Percentiles rank a stretch among this genome's conserved stretches.
These are phyloP conservation scores for Pseudopipra pipra DNA, from an alignment of 2,113 vertebrate genomes.

Conservation along the genomic window DNA sequence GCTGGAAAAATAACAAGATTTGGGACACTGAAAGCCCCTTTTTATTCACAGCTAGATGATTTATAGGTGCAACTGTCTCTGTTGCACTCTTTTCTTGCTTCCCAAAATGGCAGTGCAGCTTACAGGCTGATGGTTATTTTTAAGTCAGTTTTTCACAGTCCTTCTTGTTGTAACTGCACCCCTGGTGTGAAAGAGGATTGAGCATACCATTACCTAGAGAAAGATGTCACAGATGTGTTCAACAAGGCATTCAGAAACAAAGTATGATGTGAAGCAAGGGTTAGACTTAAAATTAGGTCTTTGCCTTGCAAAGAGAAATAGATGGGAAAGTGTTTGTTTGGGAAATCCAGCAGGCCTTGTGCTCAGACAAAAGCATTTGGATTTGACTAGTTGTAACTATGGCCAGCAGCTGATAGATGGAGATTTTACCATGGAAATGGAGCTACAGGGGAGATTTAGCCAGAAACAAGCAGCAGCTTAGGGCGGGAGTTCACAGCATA, in stretches of 20 bases:
- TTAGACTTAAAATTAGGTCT: background rate
- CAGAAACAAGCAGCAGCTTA: background rate
- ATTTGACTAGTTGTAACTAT: background rate
- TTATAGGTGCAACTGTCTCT: background rate
- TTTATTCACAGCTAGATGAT: background rate
- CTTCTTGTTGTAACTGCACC: background rate
- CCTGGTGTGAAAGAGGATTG: rapidly evolving
- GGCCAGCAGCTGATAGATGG: background rate
- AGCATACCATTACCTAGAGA: background rate
- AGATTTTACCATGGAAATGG: background rate
- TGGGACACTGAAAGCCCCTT: background rate
- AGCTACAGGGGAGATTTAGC: background rate
- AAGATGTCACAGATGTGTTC: rapidly evolving
- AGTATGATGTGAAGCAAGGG: background rate
- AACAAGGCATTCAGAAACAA: background rate
- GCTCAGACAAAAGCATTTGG: background rate
- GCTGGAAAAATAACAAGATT: background rate
- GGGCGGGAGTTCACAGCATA: background rate
- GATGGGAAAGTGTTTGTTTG: background rate
- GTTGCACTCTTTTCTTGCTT: background rate
- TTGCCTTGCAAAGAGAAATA: background rate
- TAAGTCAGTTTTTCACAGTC: background rate
- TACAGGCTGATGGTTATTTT: background rate
- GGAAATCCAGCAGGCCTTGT: background rate
- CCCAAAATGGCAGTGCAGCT: background rate